Evolutionary conservation across 2,113 vertebrate species (phyloP).

Genomic region (Atherinomorus stipes): DNA sequence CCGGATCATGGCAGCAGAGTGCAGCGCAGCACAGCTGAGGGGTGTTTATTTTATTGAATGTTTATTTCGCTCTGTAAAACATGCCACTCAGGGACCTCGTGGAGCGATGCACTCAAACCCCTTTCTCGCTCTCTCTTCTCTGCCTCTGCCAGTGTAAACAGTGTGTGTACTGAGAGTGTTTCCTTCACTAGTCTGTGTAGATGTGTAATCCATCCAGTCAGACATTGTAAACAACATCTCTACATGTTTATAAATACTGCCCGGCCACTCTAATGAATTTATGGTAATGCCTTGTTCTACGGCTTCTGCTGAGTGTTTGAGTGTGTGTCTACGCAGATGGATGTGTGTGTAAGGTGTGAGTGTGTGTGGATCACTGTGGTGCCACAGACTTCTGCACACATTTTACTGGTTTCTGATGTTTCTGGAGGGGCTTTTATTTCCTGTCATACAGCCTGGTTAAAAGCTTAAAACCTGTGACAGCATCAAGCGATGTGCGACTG

Average conservation of each 20-base stretch:
- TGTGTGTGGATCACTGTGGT: slow-evolving; percentile 21
- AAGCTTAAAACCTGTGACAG: slow-evolving; percentile 59
- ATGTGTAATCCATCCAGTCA: slow-evolving; percentile 87
- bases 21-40: slow-evolving; percentile 53
- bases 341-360: slow-evolving; percentile 49
- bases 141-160: slow-evolving; percentile 76
- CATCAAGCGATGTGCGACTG: slow-evolving; percentile 47
- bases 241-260: slow-evolving; percentile 85
- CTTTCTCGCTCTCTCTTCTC: slow-evolving; percentile 34
- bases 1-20: slow-evolving; percentile 57
- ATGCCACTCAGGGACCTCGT: slow-evolving; percentile 70
- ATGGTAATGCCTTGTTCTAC: slow-evolving; percentile 82
- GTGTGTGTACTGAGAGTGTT: slow-evolving; percentile 77
- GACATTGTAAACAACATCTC: slow-evolving; percentile 86
- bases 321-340: slow-evolving; percentile 7
- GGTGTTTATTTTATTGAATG: slow-evolving; percentile 79
- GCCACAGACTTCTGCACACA: slow-evolving; percentile 11
- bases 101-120: slow-evolving; percentile 50
- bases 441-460: slow-evolving; percentile 55
- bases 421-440: slow-evolving; percentile 31
- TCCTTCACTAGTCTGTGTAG: slow-evolving; percentile 81
- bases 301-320: slow-evolving; percentile 60
- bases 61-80: slow-evolving; percentile 80
- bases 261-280: slow-evolving; percentile 86
- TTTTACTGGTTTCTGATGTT: slow-evolving; percentile 55